Evolutionary conservation across 2,888 invertebrate species (phyloP).

Genomic region (Autographa gamma): DNA sequence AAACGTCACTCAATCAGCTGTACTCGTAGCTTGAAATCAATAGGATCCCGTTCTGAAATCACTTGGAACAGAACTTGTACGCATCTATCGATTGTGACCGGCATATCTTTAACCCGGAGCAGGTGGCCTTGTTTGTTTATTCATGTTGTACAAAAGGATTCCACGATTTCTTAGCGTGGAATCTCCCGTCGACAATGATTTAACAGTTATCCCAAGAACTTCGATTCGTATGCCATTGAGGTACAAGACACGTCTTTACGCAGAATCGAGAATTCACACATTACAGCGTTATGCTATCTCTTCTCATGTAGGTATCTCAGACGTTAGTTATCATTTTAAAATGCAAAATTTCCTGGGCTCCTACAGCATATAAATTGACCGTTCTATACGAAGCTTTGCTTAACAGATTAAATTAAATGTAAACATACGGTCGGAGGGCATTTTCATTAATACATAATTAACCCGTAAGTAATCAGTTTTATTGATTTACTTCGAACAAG

Average conservation of each 20-base stretch:
- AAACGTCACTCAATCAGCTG: constrained; percentile 67
- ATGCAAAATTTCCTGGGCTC: no score
- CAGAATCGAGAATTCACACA: constrained; percentile 17
- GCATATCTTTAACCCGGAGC: constrained; percentile 64
- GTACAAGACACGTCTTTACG: constrained; percentile 15
- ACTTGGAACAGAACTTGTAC: constrained; percentile 37
- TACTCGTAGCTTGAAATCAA: constrained; percentile 72
- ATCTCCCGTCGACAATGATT: constrained; percentile 61
- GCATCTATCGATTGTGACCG: constrained; percentile 68
- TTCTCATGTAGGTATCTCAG: constrained; percentile 6
- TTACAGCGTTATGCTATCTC: constrained; percentile 9
- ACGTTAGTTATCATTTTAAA: no score
- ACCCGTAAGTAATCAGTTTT: neutral
- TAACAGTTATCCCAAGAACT: constrained; percentile 26
- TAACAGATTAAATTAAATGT: neutral
- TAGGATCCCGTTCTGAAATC: constrained; percentile 58
- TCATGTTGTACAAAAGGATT: constrained; percentile 68
- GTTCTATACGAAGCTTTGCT: neutral
- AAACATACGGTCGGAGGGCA: neutral
- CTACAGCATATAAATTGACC: no score
- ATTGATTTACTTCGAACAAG: neutral
- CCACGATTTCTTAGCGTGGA: constrained; percentile 55
- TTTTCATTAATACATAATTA: neutral
- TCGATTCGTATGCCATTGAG: constrained; percentile 18
- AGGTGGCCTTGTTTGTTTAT: constrained; percentile 77